phyloP scores from a whole-genome alignment of 2,888 invertebrate genomes.

The Heliconius aoede region DNA sequence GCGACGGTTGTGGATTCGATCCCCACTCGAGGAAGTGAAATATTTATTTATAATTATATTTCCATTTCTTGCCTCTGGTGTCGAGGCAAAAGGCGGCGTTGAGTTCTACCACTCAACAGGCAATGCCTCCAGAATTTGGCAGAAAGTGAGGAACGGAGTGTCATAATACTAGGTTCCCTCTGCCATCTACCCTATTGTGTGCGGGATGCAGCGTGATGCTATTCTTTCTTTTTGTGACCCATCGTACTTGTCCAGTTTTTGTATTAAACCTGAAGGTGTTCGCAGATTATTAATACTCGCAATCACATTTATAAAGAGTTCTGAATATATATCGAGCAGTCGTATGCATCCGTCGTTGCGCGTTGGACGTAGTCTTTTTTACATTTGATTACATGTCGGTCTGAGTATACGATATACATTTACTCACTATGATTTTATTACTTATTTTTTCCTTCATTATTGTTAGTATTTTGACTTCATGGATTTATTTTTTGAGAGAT shows the following conservation, averaged over 20 bases:
- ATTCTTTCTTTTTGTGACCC: too few species aligned
- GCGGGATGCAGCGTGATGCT: too few species aligned
- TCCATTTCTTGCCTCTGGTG: too few species aligned
- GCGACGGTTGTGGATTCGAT: too few species aligned
- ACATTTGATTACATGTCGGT: not conserved
- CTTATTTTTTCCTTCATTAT: conserved; percentile 40
- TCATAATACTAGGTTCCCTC: too few species aligned
- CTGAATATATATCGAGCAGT: not conserved
- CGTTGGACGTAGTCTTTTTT: not conserved
- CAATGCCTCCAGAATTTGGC: too few species aligned
- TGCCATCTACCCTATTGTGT: too few species aligned
- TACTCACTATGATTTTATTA: conserved; percentile 45
- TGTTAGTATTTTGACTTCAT: conserved; percentile 54
- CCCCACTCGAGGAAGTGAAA: too few species aligned
- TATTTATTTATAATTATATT: too few species aligned
- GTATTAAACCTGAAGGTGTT: not conserved
- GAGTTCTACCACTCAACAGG: too few species aligned
- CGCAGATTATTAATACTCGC: not conserved
- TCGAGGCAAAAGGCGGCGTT: too few species aligned
- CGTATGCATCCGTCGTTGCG: not conserved
- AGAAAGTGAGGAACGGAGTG: too few species aligned
- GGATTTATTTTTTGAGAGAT: conserved; percentile 57
- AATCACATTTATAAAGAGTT: not conserved
- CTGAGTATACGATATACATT: not conserved
- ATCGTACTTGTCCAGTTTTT: not conserved